Evolutionary conservation across 2,888 invertebrate species (phyloP), one percentile per base, ranked within the genome.

Genomic region (Adela reaumurella): DNA sequence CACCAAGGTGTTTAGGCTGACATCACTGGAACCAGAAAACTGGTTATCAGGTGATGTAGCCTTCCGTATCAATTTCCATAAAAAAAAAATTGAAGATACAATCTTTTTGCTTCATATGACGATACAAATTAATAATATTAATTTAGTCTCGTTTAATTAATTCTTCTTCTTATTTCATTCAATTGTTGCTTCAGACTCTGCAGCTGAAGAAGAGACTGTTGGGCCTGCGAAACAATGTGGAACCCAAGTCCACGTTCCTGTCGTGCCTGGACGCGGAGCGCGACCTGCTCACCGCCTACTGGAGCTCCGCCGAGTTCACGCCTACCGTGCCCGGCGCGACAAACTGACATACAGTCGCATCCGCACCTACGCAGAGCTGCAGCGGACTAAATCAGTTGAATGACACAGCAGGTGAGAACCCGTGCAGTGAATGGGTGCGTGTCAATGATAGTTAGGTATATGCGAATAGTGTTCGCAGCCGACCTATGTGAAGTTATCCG

Each of bases 221-320:
- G 45, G 62, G 60, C 45, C 56, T 73, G 52, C 66, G 81, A 77
- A 56, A 84, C 79, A 54, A 82, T 81, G 64, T 74, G 68, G 57
- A 74, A 82, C 59, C 70, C 82, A 57, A 83, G 83, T 53, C 81
- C 76, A 62, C 83, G 81, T 65, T 77, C 84, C 83, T 84, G 56
- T 70, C 81, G 19, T 79, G 83, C 46, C 71, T 90, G 59, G 86
- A 87, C 54, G 78, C 81, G 3, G 90, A 91, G 67, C 81, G 84
- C 50, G 83, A 85, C 57, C 68, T 88, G 24, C 76, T 92, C 51
- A 72, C 86, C 4, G 83, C 89, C 54, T 86, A 88, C 60, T 93
- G 92, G 92, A 82, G 82, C 52, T 86, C 88, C 2, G 62, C 74
- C 0, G 89, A 89, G 59, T 91, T 90, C 56, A 89, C 89, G 63